Evolutionary conservation across 1,140 invertebrate genomes (phyloP), one percentile per base, ranked within the genome.

Genomic region (Drosophila nasuta): DNA sequence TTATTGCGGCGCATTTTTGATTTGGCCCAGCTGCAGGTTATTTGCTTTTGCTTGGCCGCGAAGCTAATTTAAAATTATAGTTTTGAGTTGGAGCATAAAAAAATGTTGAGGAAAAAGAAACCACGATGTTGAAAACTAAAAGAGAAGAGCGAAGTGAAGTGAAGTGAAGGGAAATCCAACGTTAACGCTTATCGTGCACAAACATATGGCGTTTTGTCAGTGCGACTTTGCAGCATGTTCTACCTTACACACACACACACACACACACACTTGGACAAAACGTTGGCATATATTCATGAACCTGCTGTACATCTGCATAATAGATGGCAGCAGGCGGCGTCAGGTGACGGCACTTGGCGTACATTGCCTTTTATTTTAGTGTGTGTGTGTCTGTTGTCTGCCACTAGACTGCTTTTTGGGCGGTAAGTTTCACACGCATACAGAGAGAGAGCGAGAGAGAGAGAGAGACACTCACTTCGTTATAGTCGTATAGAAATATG

Each of bases 151-250:
- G 4, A 62, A 15, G 17, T 25, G 20, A 20, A 20, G 30, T 7
- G 20, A 25, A 25, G 33, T 8, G 33, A 33, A 13, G 54, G 20
- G 38, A 54, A 45, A 57, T 15, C 10, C 65, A 25, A 25, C 20
- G 46, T 52, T 30, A 56, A 13, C 15, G 77, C 75, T 88, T 88
- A 88, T 88, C 85, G 81, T 64, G 64, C 67, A 65, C 77, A 81
- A 89, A 89, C 85, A 88, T 89, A 88, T 88, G 83, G 83, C 85
- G 87, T 88, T 87, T 80, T 87, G 83, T 88, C 80, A 78, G 83
- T 89, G 13, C 62, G 62, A 64, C 68, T 72, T 62, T 76, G 64
- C 71, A 54, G 17, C 46, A 68, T 68, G 51, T 73, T 49, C 56
- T 75, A 60, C 43, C 2, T 48, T 41, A 49, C 67, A 83, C 59